phyloP scores from a whole-genome alignment of 2,797 vertebrate genomes.

The Clangula hyemalis region DNA sequence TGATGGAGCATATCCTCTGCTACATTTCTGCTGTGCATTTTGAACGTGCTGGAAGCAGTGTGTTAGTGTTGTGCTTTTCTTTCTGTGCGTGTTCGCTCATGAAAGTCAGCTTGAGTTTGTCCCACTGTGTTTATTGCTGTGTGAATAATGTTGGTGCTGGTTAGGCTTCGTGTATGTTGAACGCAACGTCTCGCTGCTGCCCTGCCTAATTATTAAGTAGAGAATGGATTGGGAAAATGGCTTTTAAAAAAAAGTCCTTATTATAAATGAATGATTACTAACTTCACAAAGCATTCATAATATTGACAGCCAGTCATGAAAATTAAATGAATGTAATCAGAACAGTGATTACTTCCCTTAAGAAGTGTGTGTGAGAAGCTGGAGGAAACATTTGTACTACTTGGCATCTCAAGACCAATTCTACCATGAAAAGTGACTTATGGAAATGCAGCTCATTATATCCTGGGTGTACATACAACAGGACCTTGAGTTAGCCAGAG shows the following conservation, averaged over 20 bases:
- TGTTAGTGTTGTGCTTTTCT: background rate
- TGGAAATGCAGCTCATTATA: accelerated
- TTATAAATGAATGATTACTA: constrained; percentile 22
- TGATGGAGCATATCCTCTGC: background rate
- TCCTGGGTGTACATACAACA: background rate
- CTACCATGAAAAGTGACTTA: background rate
- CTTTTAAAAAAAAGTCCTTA: constrained; percentile 8
- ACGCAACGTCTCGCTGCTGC: constrained; percentile 7
- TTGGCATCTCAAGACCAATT: background rate
- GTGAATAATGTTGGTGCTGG: background rate
- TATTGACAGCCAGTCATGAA: constrained; percentile 43
- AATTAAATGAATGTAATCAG: constrained; percentile 13
- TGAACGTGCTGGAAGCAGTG: background rate
- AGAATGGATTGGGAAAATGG: constrained; percentile 9
- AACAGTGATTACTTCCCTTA: constrained; percentile 24
- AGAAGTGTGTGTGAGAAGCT: background rate
- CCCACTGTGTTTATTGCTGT: constrained; percentile 13
- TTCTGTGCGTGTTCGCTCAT: background rate
- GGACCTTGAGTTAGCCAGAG: background rate
- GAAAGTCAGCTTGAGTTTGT: constrained; percentile 19
- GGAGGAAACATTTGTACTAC: constrained; percentile 7
- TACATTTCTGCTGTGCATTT: background rate
- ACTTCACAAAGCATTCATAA: constrained; percentile 17
- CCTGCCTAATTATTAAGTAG: constrained; percentile 38
- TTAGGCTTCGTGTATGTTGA: background rate